Evolutionary conservation across 1,140 invertebrate genomes (phyloP).

Genomic region (Drosophila prosaltans): DNA sequence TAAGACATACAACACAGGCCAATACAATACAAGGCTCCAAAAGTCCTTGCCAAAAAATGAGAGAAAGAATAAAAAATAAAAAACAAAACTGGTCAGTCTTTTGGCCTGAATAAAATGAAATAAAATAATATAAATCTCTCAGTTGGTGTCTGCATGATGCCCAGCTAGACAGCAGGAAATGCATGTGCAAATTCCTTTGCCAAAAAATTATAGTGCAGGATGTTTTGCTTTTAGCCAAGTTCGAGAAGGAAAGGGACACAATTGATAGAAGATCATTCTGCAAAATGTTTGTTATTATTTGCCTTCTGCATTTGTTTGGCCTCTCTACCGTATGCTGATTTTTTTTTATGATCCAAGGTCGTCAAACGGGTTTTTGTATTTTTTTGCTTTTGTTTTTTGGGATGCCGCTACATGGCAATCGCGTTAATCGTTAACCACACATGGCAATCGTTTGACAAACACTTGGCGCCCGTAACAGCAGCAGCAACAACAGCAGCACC

Average conservation of each 20-base stretch:
- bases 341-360: conserved; percentile 77
- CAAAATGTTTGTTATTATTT: conserved; percentile 42
- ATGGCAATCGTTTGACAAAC: conserved; percentile 75
- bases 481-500: not conserved
- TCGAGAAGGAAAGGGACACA: not conserved
- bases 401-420: conserved; percentile 58
- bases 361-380: conserved; percentile 74
- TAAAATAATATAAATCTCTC: conserved; percentile 50
- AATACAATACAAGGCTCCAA: conserved; percentile 42
- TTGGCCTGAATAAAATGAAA: conserved; percentile 56
- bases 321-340: conserved; percentile 7
- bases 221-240: not conserved
- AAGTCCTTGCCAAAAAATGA: conserved; percentile 46
- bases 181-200: conserved; percentile 36
- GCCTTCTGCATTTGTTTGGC: conserved; percentile 70
- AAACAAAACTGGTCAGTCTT: conserved; percentile 34
- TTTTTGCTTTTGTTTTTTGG: conserved; percentile 36
- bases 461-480: conserved; percentile 69
- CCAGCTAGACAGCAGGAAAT: conserved; percentile 67
- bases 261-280: not conserved
- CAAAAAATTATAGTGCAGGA: conserved; percentile 21
- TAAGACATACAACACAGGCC: conserved; percentile 32
- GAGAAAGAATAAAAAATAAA: not conserved
- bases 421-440: conserved; percentile 52
- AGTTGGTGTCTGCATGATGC: conserved; percentile 60